Base-by-base conservation (phyloP, 2,113 vertebrate species). In the Climacteris rufus region DNA sequence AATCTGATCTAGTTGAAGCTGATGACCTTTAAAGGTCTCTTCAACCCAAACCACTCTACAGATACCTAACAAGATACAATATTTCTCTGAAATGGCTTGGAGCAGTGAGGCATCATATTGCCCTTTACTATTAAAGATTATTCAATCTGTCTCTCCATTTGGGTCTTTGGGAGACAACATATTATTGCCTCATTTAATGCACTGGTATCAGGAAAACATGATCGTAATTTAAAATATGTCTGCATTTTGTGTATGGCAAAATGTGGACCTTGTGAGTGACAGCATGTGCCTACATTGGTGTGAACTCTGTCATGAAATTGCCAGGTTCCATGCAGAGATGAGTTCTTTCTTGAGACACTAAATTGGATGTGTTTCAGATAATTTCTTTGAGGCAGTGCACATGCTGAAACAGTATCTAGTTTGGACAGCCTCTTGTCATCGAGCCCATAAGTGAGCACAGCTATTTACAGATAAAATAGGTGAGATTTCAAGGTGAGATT, bases 271-370 rank as follows among this genome's bases (percentile, higher is more conserved):
- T 33, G 15, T 53, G 66, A 53, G 27, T 28, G 28, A 42, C 11
- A 84, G 11, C 24, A 57, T 22, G 2, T 40, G 49, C 54, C 15
- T 60, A 19, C 0, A 0, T 15, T 60, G 30, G 8, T 2, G 1
- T 44, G 18, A 87, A 54, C 7, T 45, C 63, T 3, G 1, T 52
- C 20, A 44, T 0, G 1, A 52, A 83, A 76, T 30, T 72, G 21
- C 37, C 39, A 35, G 18, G 33, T 54, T 63, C 11, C 33, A 50
- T 21, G 14, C 19, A 68, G 24, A 59, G 33, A 44, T 19, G 11
- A 65, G 1, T 4, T 50, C 37, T 72, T 68, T 39, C 21, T 45
- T 64, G 21, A 88, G 53, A 72, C 6, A 14, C 7, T 42, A 60
- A 50, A 71, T 6, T 35, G 18, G 13, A 59, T 3, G 1, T 35